A percentile compares a stretch with the other conserved stretches of the same genome.
Conservation (phyloP, 1,140 invertebrate species). For the Saccostrea cuccullata region DNA sequence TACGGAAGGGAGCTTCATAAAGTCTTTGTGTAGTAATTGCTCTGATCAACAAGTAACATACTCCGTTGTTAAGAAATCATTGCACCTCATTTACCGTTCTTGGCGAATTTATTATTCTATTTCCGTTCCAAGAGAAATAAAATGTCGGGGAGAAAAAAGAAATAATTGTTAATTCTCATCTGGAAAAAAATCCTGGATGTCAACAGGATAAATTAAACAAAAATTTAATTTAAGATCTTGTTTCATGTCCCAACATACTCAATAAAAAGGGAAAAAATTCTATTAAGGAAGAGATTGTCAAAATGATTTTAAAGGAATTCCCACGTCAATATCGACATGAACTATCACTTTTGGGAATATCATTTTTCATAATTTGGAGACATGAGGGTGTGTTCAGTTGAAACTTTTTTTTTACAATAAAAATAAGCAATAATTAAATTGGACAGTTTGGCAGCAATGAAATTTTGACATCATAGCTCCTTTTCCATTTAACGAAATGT, state of each 20-base stretch:
- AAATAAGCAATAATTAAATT: no score
- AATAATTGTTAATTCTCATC: conserved; percentile 25
- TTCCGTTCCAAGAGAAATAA: conserved; percentile 13
- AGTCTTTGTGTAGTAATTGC: not conserved
- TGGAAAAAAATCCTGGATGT: not conserved
- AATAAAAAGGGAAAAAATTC: not conserved
- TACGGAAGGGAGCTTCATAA: conserved; percentile 25
- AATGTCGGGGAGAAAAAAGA: conserved; percentile 10
- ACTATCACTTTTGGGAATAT: no score
- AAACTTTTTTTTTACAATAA: no score
- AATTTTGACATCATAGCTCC: no score
- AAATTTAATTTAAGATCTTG: conserved; percentile 22
- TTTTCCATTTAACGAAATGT: no score
- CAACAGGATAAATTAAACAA: conserved; percentile 2
- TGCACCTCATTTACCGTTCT: not conserved
- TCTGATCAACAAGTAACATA: not conserved
- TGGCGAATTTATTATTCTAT: not conserved
- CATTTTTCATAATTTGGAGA: no score
- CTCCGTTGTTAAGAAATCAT: not conserved
- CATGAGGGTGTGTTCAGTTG: no score
- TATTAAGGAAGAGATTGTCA: conserved; percentile 10
- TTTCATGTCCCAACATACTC: not conserved
- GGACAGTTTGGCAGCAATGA: no score
- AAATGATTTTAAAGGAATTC: not conserved
- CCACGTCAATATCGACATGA: not conserved